Evolutionary conservation across 2,113 vertebrate species (phyloP).

Genomic region (Urocitellus parryii): DNA sequence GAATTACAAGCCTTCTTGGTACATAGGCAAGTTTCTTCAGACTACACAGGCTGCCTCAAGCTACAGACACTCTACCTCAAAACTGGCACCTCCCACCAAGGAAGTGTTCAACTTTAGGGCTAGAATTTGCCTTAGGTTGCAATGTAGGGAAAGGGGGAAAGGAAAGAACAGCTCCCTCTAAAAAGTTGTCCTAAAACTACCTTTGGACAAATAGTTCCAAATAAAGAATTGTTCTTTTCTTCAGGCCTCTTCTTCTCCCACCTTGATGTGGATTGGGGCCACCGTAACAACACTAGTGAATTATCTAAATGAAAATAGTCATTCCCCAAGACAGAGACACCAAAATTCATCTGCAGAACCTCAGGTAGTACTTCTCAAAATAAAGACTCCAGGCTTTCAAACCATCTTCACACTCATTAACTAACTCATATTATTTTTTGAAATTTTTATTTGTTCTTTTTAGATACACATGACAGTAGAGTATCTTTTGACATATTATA

Average conservation of each 20-base stretch:
- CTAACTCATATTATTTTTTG: too few species aligned
- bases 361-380: neutral
- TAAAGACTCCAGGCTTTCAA: neutral
- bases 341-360: neutral
- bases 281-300: neutral
- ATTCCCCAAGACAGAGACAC: neutral
- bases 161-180: neutral
- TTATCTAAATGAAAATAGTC: neutral
- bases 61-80: neutral
- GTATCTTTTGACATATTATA: too few species aligned
- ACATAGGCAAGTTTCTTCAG: neutral
- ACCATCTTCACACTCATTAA: neutral
- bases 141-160: neutral
- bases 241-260: neutral
- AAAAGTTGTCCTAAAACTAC: neutral
- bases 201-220: neutral
- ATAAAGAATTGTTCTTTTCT: neutral
- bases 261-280: neutral
- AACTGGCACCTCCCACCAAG: neutral
- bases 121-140: neutral
- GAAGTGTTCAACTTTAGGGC: neutral
- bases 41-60: neutral
- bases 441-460: too few species aligned
- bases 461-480: too few species aligned
- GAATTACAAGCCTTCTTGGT: neutral